Conservation (phyloP, 1,140 invertebrate species). For the Tetragnatha versicolor region DNA sequence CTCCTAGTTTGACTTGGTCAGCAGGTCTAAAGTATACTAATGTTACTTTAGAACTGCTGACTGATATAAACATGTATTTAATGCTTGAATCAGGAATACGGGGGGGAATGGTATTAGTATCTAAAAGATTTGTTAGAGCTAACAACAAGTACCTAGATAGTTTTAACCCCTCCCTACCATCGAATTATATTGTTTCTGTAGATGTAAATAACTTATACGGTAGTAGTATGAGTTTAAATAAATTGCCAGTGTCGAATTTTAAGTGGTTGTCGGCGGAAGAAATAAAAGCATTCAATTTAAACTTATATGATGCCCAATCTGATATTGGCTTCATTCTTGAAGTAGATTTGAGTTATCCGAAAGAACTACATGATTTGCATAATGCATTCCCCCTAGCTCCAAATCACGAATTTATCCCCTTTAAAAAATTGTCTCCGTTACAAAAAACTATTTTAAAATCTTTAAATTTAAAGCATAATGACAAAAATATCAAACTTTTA, state of each 20-base stretch:
- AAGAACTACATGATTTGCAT: neutral
- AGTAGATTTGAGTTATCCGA: neutral
- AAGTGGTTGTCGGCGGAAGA: neutral
- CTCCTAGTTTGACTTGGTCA: slow-evolving; percentile 12
- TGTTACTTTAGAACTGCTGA: slow-evolving; percentile 17
- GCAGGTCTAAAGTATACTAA: neutral
- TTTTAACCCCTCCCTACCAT: neutral
- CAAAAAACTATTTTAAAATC: neutral
- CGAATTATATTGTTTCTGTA: neutral
- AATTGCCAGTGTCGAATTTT: neutral
- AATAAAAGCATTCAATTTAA: neutral
- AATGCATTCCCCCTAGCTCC: neutral
- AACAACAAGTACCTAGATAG: neutral
- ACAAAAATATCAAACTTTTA: neutral
- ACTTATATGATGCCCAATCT: neutral
- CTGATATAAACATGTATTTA: neutral
- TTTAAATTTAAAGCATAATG: neutral
- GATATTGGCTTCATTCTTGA: neutral
- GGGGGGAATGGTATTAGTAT: neutral
- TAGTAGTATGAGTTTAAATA: too few species aligned
- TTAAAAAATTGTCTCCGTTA: neutral
- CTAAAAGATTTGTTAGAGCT: neutral
- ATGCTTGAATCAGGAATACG: neutral
- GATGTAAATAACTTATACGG: slow-evolving; percentile 1
- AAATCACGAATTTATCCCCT: neutral